Percentiles rank a stretch among this genome's conserved stretches.
phyloP scores from a whole-genome alignment of 2,888 invertebrate species.

The Xestia rhomboidea region DNA sequence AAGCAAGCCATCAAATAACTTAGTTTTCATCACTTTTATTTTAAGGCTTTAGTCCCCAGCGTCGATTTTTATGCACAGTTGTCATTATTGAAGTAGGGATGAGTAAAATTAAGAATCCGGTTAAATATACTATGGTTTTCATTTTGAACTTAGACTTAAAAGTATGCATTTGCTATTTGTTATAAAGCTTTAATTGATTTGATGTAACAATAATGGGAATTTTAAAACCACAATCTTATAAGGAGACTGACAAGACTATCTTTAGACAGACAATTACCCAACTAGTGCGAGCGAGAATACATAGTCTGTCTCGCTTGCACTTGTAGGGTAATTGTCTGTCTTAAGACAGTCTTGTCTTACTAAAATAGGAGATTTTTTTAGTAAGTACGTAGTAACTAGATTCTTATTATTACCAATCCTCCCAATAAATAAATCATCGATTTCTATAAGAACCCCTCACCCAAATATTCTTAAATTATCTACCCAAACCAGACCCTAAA shows the following conservation, averaged over 20 bases:
- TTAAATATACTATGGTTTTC: background rate
- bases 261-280: too few species aligned
- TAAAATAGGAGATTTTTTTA: too few species aligned
- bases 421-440: background rate
- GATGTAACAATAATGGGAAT: background rate
- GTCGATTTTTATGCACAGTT: constrained; percentile 8
- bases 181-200: background rate
- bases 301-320: too few species aligned
- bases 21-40: background rate
- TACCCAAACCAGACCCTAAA: background rate
- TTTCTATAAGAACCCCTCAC: background rate
- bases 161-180: background rate
- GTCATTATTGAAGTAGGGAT: background rate
- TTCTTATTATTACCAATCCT: background rate
- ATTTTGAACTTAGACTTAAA: background rate
- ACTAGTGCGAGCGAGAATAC: too few species aligned
- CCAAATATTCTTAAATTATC: background rate
- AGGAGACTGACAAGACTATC: too few species aligned
- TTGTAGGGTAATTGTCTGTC: too few species aligned
- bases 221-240: background rate
- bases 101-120: background rate
- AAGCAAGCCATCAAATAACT: background rate
- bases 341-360: too few species aligned
- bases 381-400: background rate
- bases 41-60: background rate